phyloP scores from a whole-genome alignment of 2,888 invertebrate species.

The Cetonia aurata region DNA sequence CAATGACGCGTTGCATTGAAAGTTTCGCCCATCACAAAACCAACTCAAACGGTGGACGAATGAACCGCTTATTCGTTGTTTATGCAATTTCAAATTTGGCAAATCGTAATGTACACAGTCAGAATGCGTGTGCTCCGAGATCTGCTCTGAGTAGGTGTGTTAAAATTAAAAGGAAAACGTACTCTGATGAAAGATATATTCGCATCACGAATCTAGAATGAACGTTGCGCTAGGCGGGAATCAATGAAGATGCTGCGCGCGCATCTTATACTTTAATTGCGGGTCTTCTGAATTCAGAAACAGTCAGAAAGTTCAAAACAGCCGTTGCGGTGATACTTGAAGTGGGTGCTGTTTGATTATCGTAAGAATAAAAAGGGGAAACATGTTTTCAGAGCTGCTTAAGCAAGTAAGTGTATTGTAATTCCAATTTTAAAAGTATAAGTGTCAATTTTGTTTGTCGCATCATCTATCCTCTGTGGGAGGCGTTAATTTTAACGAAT shows the following conservation, averaged over 20 bases:
- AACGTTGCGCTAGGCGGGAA: not conserved
- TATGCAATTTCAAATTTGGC: too few relatives aligned
- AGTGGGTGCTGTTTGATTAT: not conserved
- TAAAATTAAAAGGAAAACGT: too few relatives aligned
- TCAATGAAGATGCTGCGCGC: slow-evolving; percentile 37
- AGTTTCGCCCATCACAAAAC: not conserved
- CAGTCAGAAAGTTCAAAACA: slow-evolving; percentile 8
- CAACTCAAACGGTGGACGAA: not conserved
- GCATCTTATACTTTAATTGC: slow-evolving; percentile 13
- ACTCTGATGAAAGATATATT: too few relatives aligned
- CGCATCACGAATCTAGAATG: too few relatives aligned
- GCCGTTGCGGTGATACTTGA: not conserved
- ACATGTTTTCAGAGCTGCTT: slow-evolving; percentile 34
- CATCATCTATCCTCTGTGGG: slow-evolving; percentile 14
- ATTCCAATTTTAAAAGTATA: not conserved
- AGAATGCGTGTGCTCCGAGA: too few relatives aligned
- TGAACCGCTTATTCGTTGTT: not conserved
- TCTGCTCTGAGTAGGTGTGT: too few relatives aligned
- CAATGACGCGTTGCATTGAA: not conserved
- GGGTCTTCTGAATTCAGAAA: slow-evolving; percentile 25
- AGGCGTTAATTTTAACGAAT: slow-evolving; percentile 21
- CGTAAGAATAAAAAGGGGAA: not conserved
- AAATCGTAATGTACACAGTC: not conserved
- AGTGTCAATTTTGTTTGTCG: not conserved
- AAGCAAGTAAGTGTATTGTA: slow-evolving; percentile 29